Conservation (phyloP, 2,888 invertebrate genomes). For the Ophion obscuratus region DNA sequence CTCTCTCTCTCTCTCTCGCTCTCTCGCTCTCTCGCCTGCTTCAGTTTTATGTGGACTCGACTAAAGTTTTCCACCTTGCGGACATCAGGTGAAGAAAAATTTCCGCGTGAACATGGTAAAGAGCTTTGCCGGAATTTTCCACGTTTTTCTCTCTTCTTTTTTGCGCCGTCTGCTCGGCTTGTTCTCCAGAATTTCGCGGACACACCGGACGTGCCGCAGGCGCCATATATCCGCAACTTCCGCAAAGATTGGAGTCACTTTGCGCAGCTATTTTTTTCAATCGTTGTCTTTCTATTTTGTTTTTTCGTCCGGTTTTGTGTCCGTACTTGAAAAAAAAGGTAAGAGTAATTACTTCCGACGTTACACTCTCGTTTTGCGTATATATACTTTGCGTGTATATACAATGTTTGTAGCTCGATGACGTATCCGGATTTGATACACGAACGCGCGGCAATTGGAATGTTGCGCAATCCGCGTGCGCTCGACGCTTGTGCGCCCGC, state of each 20-base stretch:
- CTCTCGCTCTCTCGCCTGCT: neutral
- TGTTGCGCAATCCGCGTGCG: slow-evolving; percentile 48
- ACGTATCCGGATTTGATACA: slow-evolving; percentile 35
- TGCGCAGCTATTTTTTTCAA: too few species aligned
- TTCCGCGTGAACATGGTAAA: neutral
- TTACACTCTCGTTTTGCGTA: slow-evolving; percentile 8
- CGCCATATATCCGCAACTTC: too few species aligned
- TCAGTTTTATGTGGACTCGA: too few species aligned
- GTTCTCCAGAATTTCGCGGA: slow-evolving; percentile 3
- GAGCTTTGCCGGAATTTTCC: neutral
- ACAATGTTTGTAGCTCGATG: neutral
- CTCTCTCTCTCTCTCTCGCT: neutral
- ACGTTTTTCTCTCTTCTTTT: neutral
- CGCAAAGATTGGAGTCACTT: too few species aligned
- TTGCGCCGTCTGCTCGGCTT: neutral
- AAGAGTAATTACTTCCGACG: slow-evolving; percentile 43
- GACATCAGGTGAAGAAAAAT: neutral
- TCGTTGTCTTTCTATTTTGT: neutral
- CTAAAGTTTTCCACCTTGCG: slow-evolving; percentile 34
- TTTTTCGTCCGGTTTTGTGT: neutral
- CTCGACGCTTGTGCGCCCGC: slow-evolving; percentile 5
- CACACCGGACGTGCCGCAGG: too few species aligned
- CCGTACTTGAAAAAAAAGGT: slow-evolving; percentile 1
- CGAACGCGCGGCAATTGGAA: slow-evolving; percentile 10
- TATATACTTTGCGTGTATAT: too few species aligned